Percentiles rank a stretch among this genome's conserved stretches.
Evolutionary conservation across 2,113 vertebrate genomes (phyloP).

Genomic region (Hippocampus abdominalis): DNA sequence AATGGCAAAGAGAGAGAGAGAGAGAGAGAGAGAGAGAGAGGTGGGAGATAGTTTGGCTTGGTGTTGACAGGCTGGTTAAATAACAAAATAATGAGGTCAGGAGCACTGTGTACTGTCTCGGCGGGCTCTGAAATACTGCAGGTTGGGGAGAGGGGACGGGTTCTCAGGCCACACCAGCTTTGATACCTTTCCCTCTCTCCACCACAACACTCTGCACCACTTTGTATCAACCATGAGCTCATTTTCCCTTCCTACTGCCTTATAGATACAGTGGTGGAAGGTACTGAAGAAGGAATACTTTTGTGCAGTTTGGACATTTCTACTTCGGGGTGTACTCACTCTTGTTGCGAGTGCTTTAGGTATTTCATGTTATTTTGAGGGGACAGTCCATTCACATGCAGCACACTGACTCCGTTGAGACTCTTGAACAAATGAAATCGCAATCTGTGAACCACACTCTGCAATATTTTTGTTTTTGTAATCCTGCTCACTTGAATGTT

Average conservation of each 20-base stretch:
- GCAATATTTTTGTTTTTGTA: not conserved
- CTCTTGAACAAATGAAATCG: not conserved
- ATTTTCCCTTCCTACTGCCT: not conserved
- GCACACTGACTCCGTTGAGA: not conserved
- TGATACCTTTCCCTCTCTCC: constrained; percentile 15
- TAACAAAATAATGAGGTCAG: constrained; percentile 55
- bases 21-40: not conserved
- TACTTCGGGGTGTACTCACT: not conserved
- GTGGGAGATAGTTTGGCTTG: constrained; percentile 24
- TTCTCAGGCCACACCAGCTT: constrained; percentile 42
- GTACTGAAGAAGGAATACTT: not conserved
- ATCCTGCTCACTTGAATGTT: not conserved
- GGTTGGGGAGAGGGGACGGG: constrained; percentile 26
- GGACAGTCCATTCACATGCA: too few relatives aligned
- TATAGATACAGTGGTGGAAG: not conserved
- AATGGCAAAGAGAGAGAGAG: not conserved
- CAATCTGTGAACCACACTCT: not conserved
- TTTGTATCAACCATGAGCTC: too few relatives aligned
- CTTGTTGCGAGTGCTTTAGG: not conserved
- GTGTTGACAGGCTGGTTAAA: constrained; percentile 42
- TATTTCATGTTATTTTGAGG: not conserved
- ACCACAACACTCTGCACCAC: not conserved
- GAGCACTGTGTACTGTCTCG: constrained; percentile 43
- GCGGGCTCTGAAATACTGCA: constrained; percentile 59
- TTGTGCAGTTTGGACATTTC: not conserved